Conservation (phyloP, 2,888 invertebrate genomes). For the Liposcelis brunnea region DNA sequence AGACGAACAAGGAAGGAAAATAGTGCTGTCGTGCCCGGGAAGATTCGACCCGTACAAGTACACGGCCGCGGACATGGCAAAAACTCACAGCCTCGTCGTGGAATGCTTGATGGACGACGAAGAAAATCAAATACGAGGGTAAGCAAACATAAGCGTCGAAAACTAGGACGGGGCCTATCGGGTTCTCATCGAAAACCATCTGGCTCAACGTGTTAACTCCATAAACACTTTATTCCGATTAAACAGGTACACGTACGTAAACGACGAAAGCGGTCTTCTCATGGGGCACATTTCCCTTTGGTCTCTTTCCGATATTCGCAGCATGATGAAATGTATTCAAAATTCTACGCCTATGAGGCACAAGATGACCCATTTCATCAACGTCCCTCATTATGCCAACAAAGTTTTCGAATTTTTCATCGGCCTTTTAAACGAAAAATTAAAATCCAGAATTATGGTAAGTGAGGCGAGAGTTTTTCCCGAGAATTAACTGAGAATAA, state of each 20-base stretch:
- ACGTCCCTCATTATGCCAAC: conserved; percentile 63
- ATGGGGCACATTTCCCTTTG: conserved; percentile 70
- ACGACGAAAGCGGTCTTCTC: conserved; percentile 40
- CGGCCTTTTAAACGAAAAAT: conserved; percentile 65
- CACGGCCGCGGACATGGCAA: conserved; percentile 69
- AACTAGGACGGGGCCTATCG: too few relatives aligned
- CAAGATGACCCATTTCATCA: conserved; percentile 73
- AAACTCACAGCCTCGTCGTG: conserved; percentile 69
- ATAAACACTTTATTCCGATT: not conserved
- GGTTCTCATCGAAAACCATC: too few relatives aligned
- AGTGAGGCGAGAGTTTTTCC: conserved; percentile 25
- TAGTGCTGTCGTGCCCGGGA: conserved; percentile 55
- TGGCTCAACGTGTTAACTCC: too few relatives aligned
- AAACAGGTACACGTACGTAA: conserved; percentile 19
- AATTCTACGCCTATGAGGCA: conserved; percentile 82
- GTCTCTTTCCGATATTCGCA: conserved; percentile 60
- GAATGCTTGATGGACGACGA: conserved; percentile 75
- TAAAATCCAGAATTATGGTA: conserved; percentile 64
- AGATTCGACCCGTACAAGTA: conserved; percentile 59
- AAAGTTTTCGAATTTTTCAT: conserved; percentile 70
- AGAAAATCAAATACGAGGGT: conserved; percentile 64
- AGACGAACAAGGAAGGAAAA: conserved; percentile 55
- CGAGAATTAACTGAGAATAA: conserved; percentile 4
- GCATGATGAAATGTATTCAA: conserved; percentile 61
- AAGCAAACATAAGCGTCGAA: conserved; percentile 69